These are phyloP conservation scores for Phenacoccus solenopsis DNA, from an alignment of 1,140 invertebrate genomes.

Conservation along the genomic window DNA sequence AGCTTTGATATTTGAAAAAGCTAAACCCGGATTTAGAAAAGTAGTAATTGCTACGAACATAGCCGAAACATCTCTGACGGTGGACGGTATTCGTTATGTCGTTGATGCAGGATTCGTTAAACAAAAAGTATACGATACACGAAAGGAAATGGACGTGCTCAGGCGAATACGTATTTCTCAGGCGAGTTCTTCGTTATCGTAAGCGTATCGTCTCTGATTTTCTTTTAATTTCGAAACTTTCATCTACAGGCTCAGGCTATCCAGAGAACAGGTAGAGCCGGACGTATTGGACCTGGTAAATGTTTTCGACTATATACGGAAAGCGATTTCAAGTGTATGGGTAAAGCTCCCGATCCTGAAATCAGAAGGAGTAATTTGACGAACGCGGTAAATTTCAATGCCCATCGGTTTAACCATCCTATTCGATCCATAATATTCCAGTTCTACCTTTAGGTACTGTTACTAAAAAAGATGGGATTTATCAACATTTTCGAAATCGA, in stretches of 20 bases:
- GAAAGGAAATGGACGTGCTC: neutral
- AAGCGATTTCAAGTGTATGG: neutral
- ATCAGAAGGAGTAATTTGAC: neutral
- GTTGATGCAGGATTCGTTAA: constrained; percentile 1
- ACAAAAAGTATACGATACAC: neutral
- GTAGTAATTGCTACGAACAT: constrained; percentile 5
- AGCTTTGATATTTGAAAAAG: neutral
- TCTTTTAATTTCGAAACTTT: neutral
- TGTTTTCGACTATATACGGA: constrained; percentile 37
- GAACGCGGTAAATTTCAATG: neutral
- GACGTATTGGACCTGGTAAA: constrained; percentile 37
- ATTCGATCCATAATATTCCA: neutral
- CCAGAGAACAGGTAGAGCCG: constrained; percentile 46
- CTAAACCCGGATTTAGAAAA: neutral
- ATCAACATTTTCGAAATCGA: neutral
- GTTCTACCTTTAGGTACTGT: neutral
- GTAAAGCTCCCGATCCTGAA: neutral
- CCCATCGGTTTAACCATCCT: neutral
- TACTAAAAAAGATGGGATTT: constrained; percentile 4
- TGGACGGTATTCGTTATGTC: neutral
- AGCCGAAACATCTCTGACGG: constrained; percentile 7
- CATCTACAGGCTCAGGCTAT: constrained; percentile 36
- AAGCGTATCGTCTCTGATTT: neutral
- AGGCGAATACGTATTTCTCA: neutral
- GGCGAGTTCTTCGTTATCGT: neutral